Evolutionary conservation across 2,113 vertebrate genomes (phyloP).

Genomic region (Paraplagusia blochii): DNA sequence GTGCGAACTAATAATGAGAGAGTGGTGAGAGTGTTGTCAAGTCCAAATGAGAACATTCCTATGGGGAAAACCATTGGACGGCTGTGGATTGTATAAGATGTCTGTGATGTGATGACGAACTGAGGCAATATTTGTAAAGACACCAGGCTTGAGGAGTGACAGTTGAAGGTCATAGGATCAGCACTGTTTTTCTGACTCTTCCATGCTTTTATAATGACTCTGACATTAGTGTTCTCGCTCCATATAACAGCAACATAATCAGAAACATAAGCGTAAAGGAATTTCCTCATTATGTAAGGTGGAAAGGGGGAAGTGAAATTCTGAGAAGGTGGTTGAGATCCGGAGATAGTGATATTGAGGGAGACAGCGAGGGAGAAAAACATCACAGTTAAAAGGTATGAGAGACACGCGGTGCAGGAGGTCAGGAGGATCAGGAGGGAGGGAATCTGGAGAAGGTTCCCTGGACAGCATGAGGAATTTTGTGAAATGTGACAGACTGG

Average conservation of each 20-base stretch:
- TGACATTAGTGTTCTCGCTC: slow-evolving; percentile 10
- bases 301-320: slow-evolving; percentile 30
- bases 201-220: background rate
- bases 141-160: background rate
- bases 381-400: slow-evolving; percentile 7
- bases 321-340: slow-evolving; percentile 47
- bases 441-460: background rate
- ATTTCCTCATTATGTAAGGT: slow-evolving; percentile 67
- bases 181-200: slow-evolving; percentile 3
- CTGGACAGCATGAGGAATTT: slow-evolving; percentile 13
- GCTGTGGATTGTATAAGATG: background rate
- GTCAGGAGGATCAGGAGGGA: background rate
- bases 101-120: background rate
- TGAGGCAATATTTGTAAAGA: background rate
- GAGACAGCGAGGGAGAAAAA: slow-evolving; percentile 24
- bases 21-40: slow-evolving; percentile 3
- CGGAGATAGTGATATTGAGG: slow-evolving; percentile 38
- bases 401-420: background rate
- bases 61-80: background rate
- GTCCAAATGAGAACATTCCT: slow-evolving; percentile 3
- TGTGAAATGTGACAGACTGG: background rate
- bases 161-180: background rate
- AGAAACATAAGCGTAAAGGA: slow-evolving; percentile 64
- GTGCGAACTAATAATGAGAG: slow-evolving; percentile 5
- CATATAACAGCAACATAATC: slow-evolving; percentile 43